Evolutionary conservation across 2,797 vertebrate species (phyloP).

Genomic region (Morus bassanus): DNA sequence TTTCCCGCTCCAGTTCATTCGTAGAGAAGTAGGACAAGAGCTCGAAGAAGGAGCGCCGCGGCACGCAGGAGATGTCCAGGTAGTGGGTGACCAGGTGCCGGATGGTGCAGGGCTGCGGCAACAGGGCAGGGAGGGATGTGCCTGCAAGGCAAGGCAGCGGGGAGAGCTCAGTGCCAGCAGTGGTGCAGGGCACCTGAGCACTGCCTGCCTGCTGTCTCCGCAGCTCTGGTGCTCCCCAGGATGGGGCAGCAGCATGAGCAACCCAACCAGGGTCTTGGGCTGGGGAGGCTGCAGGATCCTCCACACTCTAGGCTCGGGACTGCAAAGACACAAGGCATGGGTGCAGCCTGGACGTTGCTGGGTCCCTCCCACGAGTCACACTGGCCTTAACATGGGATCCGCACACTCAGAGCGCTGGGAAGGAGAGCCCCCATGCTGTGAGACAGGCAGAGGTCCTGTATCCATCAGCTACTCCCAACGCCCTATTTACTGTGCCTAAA

Average conservation of each 20-base stretch:
- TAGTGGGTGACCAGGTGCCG: slow-evolving; percentile 79
- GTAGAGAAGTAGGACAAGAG: slow-evolving; percentile 81
- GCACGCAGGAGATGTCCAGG: slow-evolving; percentile 87
- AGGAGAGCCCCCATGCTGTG: not conserved
- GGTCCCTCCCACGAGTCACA: not conserved
- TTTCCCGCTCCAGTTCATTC: slow-evolving; percentile 83
- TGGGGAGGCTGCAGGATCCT: not conserved
- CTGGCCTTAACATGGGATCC: not conserved
- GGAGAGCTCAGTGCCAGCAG: not conserved
- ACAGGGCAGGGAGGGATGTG: slow-evolving; percentile 65
- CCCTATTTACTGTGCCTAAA: not conserved
- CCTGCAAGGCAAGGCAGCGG: slow-evolving; percentile 12
- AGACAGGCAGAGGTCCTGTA: not conserved
- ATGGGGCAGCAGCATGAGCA: not conserved
- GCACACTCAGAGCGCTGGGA: not conserved
- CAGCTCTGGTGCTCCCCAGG: not conserved
- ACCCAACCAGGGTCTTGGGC: not conserved
- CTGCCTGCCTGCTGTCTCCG: not conserved
- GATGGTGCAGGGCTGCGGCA: slow-evolving; percentile 86
- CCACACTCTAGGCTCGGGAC: not conserved
- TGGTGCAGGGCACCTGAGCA: rapidly evolving
- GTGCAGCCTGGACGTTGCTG: not conserved
- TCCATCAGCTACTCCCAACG: not conserved
- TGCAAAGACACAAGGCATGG: not conserved
- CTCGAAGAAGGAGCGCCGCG: slow-evolving; percentile 93